These are phyloP conservation scores for Leptestheria dahalacensis DNA, from an alignment of 1,140 invertebrate genomes.

Conservation along the genomic window DNA sequence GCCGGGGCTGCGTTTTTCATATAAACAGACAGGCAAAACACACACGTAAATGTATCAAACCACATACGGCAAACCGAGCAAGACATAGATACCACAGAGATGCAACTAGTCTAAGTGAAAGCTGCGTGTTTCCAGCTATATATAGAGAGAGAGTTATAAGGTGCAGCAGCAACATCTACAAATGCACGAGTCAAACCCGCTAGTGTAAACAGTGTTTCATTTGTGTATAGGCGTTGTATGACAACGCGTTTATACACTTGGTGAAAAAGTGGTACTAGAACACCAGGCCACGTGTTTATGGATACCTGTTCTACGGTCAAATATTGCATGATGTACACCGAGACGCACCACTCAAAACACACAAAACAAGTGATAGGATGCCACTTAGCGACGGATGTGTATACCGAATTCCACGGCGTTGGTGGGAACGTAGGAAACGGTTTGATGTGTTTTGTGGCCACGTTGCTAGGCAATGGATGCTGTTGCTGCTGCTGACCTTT, in stretches of 20 bases:
- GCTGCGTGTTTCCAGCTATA: no score
- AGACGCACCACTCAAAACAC: no score
- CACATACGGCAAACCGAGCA: no score
- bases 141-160: no score
- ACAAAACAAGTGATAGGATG: neutral
- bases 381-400: no score
- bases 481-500: conserved; percentile 11
- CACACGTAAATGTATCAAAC: neutral
- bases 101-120: no score
- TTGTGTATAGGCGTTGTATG: neutral
- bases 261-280: no score
- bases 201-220: no score
- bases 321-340: neutral
- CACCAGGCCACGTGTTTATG: neutral
- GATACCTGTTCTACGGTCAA: neutral
- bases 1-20: neutral
- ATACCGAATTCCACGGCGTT: conserved; percentile 6
- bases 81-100: no score
- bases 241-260: neutral
- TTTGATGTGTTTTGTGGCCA: neutral
- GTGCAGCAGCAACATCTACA: neutral
- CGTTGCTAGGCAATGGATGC: conserved; percentile 12
- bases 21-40: neutral
- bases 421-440: conserved; percentile 9
- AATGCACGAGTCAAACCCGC: neutral